A percentile compares a stretch with the other conserved stretches of the same genome.
These are phyloP conservation scores for Aromia moschata DNA, from an alignment of 2,888 invertebrate species.

Conservation along the genomic window DNA sequence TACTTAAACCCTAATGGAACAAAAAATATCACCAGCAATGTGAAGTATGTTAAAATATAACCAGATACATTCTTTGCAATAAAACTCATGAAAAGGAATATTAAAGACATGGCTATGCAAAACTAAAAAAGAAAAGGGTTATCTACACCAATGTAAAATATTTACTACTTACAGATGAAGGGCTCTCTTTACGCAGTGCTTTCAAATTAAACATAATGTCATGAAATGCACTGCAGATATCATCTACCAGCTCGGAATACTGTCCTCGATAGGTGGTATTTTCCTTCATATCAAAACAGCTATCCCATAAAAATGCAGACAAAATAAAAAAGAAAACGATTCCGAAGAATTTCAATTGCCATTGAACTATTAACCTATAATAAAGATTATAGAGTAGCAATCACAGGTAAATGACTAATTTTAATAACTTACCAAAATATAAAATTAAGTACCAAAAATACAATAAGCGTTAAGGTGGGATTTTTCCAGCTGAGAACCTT, in stretches of 20 bases:
- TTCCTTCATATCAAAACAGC: conserved; percentile 44
- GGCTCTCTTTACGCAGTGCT: conserved; percentile 57
- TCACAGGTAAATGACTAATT: no score
- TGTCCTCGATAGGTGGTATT: conserved; percentile 39
- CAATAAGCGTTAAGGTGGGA: conserved; percentile 54
- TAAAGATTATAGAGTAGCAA: conserved; percentile 19
- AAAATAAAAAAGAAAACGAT: conserved; percentile 58
- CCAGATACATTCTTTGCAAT: conserved; percentile 59
- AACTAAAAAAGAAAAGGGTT: conserved; percentile 55
- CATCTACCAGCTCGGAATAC: conserved; percentile 46
- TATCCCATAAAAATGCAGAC: conserved; percentile 54
- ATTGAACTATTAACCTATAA: conserved; percentile 59
- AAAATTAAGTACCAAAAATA: conserved; percentile 57
- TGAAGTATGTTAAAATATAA: conserved; percentile 52
- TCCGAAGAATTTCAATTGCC: conserved; percentile 61
- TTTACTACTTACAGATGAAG: conserved; percentile 54
- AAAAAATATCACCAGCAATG: conserved; percentile 51
- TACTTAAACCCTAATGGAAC: conserved; percentile 48
- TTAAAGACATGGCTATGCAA: conserved; percentile 55
- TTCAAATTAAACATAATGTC: conserved; percentile 47
- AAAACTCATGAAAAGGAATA: conserved; percentile 55
- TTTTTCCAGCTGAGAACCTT: conserved; percentile 60
- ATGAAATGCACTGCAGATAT: conserved; percentile 40
- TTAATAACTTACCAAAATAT: conserved; percentile 60
- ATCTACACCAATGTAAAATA: conserved; percentile 4